Evolutionary conservation across 2,888 invertebrate species (phyloP).

Genomic region (Resseliella maxima): DNA sequence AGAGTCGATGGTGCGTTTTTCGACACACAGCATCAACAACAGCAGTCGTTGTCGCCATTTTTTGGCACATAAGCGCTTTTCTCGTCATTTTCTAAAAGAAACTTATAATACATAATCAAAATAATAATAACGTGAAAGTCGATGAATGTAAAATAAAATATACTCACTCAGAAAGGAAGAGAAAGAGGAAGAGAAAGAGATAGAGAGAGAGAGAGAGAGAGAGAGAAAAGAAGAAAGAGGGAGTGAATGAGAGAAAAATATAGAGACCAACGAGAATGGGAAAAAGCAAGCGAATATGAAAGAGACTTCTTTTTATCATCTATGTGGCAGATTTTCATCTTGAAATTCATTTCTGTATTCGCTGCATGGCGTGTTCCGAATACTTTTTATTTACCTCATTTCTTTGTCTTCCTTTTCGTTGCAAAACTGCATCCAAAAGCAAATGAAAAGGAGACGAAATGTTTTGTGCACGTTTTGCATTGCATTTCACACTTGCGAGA

Average conservation of each 20-base stretch:
- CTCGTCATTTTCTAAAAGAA: neutral
- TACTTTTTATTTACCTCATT: neutral
- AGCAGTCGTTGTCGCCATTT: neutral
- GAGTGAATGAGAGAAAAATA: neutral
- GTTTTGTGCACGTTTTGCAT: neutral
- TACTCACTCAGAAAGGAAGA: too few relatives aligned
- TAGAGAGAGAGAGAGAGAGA: neutral
- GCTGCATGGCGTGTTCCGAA: neutral
- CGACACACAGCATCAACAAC: neutral
- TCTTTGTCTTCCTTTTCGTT: neutral
- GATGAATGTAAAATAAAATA: slow-evolving; percentile 53
- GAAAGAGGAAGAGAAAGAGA: too few relatives aligned
- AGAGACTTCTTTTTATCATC: slow-evolving; percentile 25
- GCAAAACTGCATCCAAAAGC: neutral
- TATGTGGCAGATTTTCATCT: slow-evolving; percentile 44
- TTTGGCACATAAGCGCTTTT: neutral
- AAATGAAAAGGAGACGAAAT: neutral
- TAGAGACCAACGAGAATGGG: neutral
- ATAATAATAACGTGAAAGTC: slow-evolving; percentile 47
- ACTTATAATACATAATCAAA: slow-evolving; percentile 51
- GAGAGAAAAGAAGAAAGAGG: neutral
- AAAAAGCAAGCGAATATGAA: neutral
- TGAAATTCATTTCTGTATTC: slow-evolving; percentile 19
- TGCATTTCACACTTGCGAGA: neutral
- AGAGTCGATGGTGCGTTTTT: too few relatives aligned